These are phyloP conservation scores for Notamacropus eugenii DNA, from an alignment of 2,797 vertebrate genomes.

Conservation along the genomic window DNA sequence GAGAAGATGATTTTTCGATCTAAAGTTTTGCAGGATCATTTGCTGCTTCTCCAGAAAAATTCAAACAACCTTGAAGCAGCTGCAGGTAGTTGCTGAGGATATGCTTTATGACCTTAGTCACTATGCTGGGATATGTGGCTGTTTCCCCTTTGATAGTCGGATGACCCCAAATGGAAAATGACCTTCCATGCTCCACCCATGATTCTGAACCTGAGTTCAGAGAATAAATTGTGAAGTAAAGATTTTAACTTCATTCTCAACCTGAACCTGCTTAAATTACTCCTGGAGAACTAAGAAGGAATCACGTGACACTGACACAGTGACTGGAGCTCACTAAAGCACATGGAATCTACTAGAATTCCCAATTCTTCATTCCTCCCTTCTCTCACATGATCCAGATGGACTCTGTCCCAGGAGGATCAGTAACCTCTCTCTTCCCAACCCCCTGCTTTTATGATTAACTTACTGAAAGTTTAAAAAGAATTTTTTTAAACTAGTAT, in stretches of 20 bases:
- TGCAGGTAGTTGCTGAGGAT: neutral
- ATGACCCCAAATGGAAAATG: neutral
- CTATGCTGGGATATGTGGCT: neutral
- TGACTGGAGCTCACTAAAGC: neutral
- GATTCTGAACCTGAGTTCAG: neutral
- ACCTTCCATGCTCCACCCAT: neutral
- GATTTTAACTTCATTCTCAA: neutral
- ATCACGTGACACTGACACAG: neutral
- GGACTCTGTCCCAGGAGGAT: neutral
- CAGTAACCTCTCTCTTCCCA: neutral
- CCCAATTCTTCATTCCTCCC: neutral
- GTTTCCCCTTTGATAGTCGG: neutral
- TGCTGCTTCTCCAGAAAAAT: neutral
- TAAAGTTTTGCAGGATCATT: neutral
- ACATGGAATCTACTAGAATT: neutral
- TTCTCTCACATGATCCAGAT: neutral
- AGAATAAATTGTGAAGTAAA: neutral
- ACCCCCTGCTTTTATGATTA: slow-evolving; percentile 1
- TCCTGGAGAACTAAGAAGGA: neutral
- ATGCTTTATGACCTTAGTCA: neutral
- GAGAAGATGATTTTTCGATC: neutral
- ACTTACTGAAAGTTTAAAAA: neutral
- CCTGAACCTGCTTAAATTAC: neutral
- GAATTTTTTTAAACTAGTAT: neutral
- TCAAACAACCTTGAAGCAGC: neutral